Evolutionary conservation across 2,888 invertebrate species (phyloP).

Genomic region (Drosophila putrida): DNA sequence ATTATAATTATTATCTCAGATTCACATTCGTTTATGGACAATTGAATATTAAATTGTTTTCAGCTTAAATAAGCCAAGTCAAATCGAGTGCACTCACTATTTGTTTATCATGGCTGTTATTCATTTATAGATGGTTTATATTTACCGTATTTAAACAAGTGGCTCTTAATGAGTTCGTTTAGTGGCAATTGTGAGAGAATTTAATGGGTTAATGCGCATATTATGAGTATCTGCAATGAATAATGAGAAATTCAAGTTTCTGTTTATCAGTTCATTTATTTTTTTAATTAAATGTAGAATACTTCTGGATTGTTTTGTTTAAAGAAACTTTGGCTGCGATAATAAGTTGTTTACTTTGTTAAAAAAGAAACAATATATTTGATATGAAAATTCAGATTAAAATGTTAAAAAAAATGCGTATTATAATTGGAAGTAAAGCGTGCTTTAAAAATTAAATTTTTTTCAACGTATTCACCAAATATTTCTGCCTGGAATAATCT

Average conservation of each 20-base stretch:
- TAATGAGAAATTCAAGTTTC: conserved; percentile 25
- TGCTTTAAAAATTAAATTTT: neutral
- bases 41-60: conserved; percentile 5
- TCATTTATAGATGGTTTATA: conserved; percentile 45
- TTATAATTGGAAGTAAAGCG: too few species aligned
- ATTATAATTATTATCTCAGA: neutral
- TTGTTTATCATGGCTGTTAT: conserved; percentile 37
- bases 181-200: conserved; percentile 28
- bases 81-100: conserved; percentile 20
- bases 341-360: conserved; percentile 15
- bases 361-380: neutral
- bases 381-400: neutral
- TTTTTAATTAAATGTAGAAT: conserved; percentile 13
- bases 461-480: neutral
- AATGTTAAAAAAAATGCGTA: neutral
- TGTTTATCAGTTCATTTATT: conserved; percentile 28
- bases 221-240: conserved; percentile 12
- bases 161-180: conserved; percentile 44
- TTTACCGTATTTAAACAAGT: conserved; percentile 62
- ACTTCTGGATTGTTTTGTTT: conserved; percentile 11
- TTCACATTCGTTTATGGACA: neutral
- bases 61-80: conserved; percentile 1
- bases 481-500: neutral
- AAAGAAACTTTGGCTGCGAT: conserved; percentile 6
- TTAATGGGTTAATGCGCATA: conserved; percentile 54